Conservation (phyloP, 2,888 invertebrate species). For the Torymus tubicola region DNA sequence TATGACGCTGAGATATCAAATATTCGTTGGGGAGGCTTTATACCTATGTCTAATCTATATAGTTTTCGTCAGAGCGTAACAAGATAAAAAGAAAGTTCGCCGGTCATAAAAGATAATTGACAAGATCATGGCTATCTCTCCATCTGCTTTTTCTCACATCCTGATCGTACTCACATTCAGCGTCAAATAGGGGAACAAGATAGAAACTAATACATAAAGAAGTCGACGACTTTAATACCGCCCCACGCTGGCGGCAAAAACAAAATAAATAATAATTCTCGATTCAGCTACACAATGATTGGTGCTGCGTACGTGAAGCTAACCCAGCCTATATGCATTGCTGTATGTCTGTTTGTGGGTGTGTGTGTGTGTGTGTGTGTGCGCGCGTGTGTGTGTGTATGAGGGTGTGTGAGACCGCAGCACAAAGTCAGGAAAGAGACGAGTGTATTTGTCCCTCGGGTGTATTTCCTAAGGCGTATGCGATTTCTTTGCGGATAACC, state of each 20-base stretch:
- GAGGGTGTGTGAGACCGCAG: background rate
- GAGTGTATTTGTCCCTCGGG: conserved; percentile 35
- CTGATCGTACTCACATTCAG: conserved; percentile 15
- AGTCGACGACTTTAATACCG: background rate
- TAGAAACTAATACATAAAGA: conserved; percentile 13
- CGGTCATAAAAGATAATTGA: conserved; percentile 32
- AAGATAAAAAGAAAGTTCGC: no score
- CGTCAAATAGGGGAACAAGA: background rate
- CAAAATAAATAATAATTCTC: conserved; percentile 41
- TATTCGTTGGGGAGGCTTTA: no score
- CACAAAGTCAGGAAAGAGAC: background rate
- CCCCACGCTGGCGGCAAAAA: background rate
- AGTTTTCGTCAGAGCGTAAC: background rate
- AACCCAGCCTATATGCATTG: background rate
- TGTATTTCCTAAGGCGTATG: conserved; percentile 7
- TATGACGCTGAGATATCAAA: no score
- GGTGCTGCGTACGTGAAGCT: no score
- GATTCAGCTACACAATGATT: background rate
- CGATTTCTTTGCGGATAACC: conserved; percentile 42
- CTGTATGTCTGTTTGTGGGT: background rate
- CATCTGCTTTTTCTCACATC: background rate
- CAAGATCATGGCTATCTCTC: conserved; percentile 8
- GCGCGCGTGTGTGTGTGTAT: no score
- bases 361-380: background rate
- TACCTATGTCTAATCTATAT: background rate